Evolutionary conservation across 2,888 invertebrate genomes (phyloP), one percentile per base, ranked within the genome.

Genomic region (Meta bourneti): DNA sequence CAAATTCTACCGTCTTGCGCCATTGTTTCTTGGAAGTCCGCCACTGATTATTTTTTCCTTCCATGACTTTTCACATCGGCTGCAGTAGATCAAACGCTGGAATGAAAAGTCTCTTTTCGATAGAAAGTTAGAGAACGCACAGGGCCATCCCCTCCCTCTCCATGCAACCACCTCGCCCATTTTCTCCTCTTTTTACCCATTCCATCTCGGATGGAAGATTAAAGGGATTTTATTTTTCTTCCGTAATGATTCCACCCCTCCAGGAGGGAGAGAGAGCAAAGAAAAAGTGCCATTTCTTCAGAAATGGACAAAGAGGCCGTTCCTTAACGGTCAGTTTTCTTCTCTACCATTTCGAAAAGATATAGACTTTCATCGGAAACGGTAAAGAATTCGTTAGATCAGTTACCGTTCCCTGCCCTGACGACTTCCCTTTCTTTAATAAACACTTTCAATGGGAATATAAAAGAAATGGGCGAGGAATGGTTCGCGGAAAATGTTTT

Each of bases 41-140:
- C 20, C 19, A 8, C 71, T 71, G 82, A 89, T 89, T 77, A 89
- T 89, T 82, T 82, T 87, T 87, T 85, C 19, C 75, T 81, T 85
- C 85, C 52, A 61, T 51, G 74, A 72, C 90, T 86, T 91, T 82
- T 79, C 82, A 71, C 87, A 91, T 91, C 81, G 87, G 91, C 72
- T 87, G 87, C 91, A 83, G 91, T 87, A 91, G 87, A 91, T 91
- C 91, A 87, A 88, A 91, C 13, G 87, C 52, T 61, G n/a, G 78
- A 91, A 91, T 91, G 91, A 91, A 91, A 91, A 91, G 91, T 91
- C 82, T 79, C 83, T 91, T 87, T 91, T 83, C 91, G 91, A 91
- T 91, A 91, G 91, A 91, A 87, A 91, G 91, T 91, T 91, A 83
- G 91, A 88, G 75, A 91, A 81, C 81, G 70, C 49, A 34, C 52